A percentile compares a stretch with the other conserved stretches of the same genome.
Evolutionary conservation across 1,140 invertebrate genomes (phyloP).

Genomic region (Eupristina koningsbergeri): DNA sequence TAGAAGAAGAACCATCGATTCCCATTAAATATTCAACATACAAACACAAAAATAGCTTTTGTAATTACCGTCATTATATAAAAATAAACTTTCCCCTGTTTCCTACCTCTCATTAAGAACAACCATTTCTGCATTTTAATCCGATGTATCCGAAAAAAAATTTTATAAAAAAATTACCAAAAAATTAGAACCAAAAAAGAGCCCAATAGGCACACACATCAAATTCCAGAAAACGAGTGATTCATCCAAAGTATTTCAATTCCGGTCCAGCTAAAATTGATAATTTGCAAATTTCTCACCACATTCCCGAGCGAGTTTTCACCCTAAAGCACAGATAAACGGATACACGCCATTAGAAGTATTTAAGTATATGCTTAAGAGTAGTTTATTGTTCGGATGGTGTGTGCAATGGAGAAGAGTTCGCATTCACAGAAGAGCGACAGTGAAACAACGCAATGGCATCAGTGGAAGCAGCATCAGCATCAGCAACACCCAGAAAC

Average conservation of each 20-base stretch:
- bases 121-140: too few species aligned
- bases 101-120: too few species aligned
- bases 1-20: too few species aligned
- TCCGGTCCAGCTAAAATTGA: conserved; percentile 25
- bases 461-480: background rate
- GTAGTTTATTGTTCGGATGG: conserved; percentile 51
- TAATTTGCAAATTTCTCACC: conserved; percentile 33
- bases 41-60: too few species aligned
- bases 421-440: background rate
- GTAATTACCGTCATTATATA: too few species aligned
- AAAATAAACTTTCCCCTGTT: too few species aligned
- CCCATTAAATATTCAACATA: background rate
- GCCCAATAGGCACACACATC: background rate
- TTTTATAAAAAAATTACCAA: background rate
- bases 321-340: background rate
- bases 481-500: too few species aligned
- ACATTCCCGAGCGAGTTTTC: background rate
- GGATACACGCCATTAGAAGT: conserved; percentile 50
- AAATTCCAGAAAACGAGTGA: background rate
- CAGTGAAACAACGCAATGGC: background rate
- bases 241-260: background rate
- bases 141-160: too few species aligned
- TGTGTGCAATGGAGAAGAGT: background rate
- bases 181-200: background rate
- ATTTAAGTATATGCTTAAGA: conserved; percentile 63